Percentiles rank a stretch among this genome's conserved stretches.
These are phyloP conservation scores for Patella pellucida DNA, from an alignment of 2,888 invertebrate genomes.

Conservation along the genomic window DNA sequence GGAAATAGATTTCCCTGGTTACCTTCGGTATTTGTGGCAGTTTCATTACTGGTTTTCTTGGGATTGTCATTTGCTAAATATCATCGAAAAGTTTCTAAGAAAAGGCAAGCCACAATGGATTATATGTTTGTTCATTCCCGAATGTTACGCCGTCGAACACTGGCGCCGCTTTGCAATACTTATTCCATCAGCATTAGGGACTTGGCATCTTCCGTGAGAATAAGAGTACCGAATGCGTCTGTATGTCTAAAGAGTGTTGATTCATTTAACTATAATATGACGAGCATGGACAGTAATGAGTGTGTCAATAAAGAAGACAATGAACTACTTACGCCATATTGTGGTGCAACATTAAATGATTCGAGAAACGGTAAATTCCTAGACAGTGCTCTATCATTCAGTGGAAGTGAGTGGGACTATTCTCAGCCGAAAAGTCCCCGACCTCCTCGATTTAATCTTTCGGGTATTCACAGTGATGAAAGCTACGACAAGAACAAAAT, in stretches of 20 bases:
- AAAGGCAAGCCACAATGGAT: not conserved
- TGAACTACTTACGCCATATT: not conserved
- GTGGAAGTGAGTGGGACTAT: not conserved
- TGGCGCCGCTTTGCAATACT: not conserved
- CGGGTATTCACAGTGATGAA: not conserved
- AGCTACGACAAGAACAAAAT: not conserved
- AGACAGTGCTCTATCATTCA: not conserved
- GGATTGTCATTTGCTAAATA: not conserved
- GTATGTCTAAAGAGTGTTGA: not conserved
- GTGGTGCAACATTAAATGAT: not conserved
- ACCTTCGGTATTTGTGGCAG: not conserved
- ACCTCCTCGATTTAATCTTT: not conserved
- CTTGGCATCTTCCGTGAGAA: not conserved
- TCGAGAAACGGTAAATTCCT: not conserved
- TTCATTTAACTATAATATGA: not conserved
- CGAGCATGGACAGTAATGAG: not conserved
- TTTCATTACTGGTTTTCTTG: not conserved
- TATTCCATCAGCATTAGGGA: not conserved
- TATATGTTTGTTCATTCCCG: not conserved
- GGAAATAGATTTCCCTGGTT: not conserved
- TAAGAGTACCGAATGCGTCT: not conserved
- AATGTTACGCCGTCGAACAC: not conserved
- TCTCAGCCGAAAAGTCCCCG: not conserved
- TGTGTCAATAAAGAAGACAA: not conserved
- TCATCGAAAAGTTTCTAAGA: not conserved